phyloP scores from a whole-genome alignment of 2,113 vertebrate genomes.

The Alethe diademata region DNA sequence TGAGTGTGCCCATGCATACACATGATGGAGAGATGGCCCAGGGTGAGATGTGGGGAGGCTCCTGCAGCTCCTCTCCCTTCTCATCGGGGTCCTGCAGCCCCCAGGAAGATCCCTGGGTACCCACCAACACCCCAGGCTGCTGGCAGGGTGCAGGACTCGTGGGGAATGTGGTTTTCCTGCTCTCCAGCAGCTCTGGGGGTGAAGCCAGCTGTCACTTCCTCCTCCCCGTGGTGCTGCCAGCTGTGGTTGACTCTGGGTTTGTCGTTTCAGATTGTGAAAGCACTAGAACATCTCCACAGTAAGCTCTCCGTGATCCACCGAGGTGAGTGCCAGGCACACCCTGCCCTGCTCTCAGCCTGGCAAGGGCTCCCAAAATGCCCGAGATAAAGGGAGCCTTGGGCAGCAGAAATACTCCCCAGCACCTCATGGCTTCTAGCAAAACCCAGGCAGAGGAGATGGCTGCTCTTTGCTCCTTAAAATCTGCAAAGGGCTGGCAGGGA shows the following conservation, averaged over 20 bases:
- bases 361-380: neutral
- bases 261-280: constrained; percentile 90
- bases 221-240: neutral
- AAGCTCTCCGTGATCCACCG: constrained; percentile 96
- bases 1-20: neutral
- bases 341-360: neutral
- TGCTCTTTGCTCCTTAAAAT: neutral
- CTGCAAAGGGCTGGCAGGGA: neutral
- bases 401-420: neutral
- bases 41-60: neutral
- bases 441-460: neutral
- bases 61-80: neutral
- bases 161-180: neutral
- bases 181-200: neutral
- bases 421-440: neutral
- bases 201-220: neutral
- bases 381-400: neutral
- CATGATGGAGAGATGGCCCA: accelerated
- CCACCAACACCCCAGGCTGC: neutral
- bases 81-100: neutral
- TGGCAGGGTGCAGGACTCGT: neutral
- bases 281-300: constrained; percentile 96
- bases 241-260: constrained; percentile 7
- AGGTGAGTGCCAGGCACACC: constrained; percentile 76
- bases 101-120: neutral